Evolutionary conservation across 2,888 invertebrate genomes (phyloP), one percentile per base, ranked within the genome.

Genomic region (Enoplolaimus lenunculus): DNA sequence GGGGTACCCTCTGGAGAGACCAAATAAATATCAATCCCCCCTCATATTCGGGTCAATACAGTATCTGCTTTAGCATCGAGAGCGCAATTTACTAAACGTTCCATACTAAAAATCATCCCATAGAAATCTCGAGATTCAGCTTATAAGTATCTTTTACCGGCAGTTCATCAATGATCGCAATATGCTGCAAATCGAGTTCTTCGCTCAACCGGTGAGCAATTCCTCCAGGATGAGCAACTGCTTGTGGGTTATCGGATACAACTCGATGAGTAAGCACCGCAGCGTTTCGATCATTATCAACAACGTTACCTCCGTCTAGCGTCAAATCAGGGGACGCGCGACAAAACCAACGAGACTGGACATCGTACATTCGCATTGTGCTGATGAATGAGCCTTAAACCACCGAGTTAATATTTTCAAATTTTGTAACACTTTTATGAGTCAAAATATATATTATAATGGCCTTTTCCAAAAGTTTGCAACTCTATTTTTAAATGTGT

Each of bases 261-360:
- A 66, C 67, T 21, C 67, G 67, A 66, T 3, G 2, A n/a, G 67
- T 66, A 3, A 66, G 7, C 7, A 66, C 34, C 3, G 33, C 67
- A 66, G 30, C 26, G n/a, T 66, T 31, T 34, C 13, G 30, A 13
- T 66, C 67, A 34, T 66, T 66, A 31, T 66, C 67, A n/a, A 66
- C 67, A 31, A 66, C 30, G 34, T 66, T 66, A 3, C 67, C 67
- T 13, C 67, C 67, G 67, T 66, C 67, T n/a, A 66, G 21, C 30
- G 34, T 31, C 31, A 66, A 31, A 62, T 62, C 29, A n/a, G 16
- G 16, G n/a, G n/a, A 57, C 16, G 28, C 7, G 7, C n/a, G 7
- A 31, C 13, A 13, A 26, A 62, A 31, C 7, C 28, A 29, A 7
- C 16, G 28, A 13, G 28, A 3, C 28, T 62, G 7, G 29, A 26